Base-by-base conservation (phyloP, 2,797 vertebrate genomes). In the Manis javanica region DNA sequence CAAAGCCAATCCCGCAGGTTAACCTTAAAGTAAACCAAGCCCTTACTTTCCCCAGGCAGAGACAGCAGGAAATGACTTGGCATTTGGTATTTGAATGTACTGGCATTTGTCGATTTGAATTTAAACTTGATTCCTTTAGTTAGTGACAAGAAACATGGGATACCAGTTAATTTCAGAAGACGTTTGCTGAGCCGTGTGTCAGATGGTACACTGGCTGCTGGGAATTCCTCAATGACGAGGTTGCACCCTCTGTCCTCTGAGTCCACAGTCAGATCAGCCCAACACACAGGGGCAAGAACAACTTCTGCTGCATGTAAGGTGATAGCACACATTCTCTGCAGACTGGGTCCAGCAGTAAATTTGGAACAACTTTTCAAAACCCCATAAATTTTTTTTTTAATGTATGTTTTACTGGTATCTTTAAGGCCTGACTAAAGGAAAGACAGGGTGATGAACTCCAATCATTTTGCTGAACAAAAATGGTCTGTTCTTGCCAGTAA, bases 341-440 rank as follows among this genome's bases (percentile, higher is more conserved):
- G 61, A 94, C 68, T 57, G 90, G 79, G 31, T n/a, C 87, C 34
- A 14, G 55, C 37, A 39, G 72, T 78, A 89, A 57, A 85, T 57
- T 81, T 87, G 79, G 42, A 95, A 86, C 69, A 84, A 55, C 26
- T 77, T 94, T 91, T 79, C 59, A 61, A 94, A 95, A 69, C 26
- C 49, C 13, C 26, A 91, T 55, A 94, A 59, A 46, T 46, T 46
- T 46, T 31, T 31, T 49, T 37, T 37, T 51, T 37, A 71, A 74
- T 90, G 46, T 46, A 19, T 51, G 34, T 66, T 90, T 89, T 88
- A 88, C 75, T 91, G 13, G n/a, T 85, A 51, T 77, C 53, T 72
- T 94, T 93, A 92, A 84, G 46, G 18, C 7, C 39, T 42, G 64
- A 16, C n/a, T n/a, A 11, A 96, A 95, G 53, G 26, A 91, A 92